These are phyloP conservation scores for Lepidochrysops patricia DNA, from an alignment of 2,888 invertebrate genomes.

Conservation along the genomic window DNA sequence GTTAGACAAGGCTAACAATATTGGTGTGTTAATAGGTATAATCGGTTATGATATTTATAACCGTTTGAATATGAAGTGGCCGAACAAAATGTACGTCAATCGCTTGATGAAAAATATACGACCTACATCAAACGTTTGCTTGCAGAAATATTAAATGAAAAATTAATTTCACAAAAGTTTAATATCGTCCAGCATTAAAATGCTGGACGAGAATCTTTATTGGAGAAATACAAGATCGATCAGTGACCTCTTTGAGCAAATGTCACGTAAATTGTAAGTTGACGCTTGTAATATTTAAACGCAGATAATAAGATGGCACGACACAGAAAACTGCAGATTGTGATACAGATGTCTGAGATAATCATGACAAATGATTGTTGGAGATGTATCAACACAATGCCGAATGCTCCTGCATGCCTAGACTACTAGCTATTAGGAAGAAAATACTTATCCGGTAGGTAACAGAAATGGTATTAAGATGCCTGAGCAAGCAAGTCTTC, in stretches of 20 bases:
- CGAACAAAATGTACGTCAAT: not conserved
- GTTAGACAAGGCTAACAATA: not conserved
- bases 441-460: too few relatives aligned
- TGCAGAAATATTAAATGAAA: not conserved
- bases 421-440: too few relatives aligned
- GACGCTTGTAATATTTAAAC: not conserved
- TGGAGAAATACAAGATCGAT: not conserved
- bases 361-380: too few relatives aligned
- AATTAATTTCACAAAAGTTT: not conserved
- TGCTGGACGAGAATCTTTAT: not conserved
- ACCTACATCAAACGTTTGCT: not conserved
- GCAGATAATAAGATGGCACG: not conserved
- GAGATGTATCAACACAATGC: too few relatives aligned
- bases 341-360: not conserved
- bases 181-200: not conserved
- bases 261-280: not conserved
- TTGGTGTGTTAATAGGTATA: not conserved
- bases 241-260: not conserved
- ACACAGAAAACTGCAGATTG: not conserved
- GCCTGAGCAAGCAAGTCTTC: too few relatives aligned
- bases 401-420: too few relatives aligned
- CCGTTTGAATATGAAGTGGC: not conserved
- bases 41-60: not conserved
- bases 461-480: too few relatives aligned
- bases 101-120: not conserved